Evolutionary conservation across 2,888 invertebrate species (phyloP), one percentile per base, ranked within the genome.

Genomic region (Hirtodrosophila trivittata): DNA sequence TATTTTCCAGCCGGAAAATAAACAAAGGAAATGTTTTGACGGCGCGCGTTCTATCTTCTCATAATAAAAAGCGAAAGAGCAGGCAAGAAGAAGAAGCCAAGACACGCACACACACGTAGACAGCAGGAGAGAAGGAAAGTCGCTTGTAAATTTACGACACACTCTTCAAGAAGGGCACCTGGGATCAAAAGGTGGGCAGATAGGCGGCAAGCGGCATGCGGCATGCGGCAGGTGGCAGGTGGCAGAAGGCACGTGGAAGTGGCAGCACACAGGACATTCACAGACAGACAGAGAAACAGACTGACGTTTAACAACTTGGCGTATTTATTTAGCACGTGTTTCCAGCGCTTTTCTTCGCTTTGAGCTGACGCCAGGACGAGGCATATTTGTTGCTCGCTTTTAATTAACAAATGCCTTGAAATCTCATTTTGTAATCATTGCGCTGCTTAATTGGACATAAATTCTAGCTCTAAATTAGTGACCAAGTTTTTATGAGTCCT

Each of bases 311-410:
- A 75, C 67, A 66, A 68, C 63, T 68, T 71, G 67, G 71, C 39
- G 82, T 82, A 68, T 85, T 82, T 85, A 63, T 68, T 77, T 82
- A 85, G 72, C 78, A 82, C 83, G 78, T 78, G 83, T 59, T 78
- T 57, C 58, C 3, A 12, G 16, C 28, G 5, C 13, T 21, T 30
- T 14, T 12, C 8, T 10, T 5, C 10, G 10, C n/a, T n/a, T n/a
- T n/a, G n/a, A n/a, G n/a, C n/a, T n/a, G n/a, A 33, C 14, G 12
- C n/a, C 21, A 3, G 38, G 35, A 6, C 32, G 10, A 37, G 45
- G 66, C 60, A 50, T 62, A 82, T 72, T 69, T 75, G 76, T 58
- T 70, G 66, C 86, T 66, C 83, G 57, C 70, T 76, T 86, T 86
- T 86, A 86, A 81, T 86, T 81, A 81, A 78, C 76, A 80, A 81